These are phyloP conservation scores for Sarcoramphus papa DNA, from an alignment of 2,797 vertebrate genomes.

Conservation along the genomic window DNA sequence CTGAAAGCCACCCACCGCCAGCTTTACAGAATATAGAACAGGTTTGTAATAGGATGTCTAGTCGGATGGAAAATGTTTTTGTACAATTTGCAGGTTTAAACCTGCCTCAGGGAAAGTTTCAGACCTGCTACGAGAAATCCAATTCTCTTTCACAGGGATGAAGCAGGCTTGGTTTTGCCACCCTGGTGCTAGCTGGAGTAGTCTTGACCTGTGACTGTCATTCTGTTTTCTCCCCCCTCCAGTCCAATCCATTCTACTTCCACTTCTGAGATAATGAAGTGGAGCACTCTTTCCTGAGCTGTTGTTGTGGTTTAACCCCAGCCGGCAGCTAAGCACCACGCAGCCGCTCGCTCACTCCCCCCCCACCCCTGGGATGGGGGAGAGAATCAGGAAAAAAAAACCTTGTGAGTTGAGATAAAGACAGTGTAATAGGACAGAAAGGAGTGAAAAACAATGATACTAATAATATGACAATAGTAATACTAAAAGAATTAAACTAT, in stretches of 20 bases:
- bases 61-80: slow-evolving; percentile 54
- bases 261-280: background rate
- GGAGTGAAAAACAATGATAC: too few species aligned
- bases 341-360: too few species aligned
- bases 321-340: too few species aligned
- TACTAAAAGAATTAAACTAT: too few species aligned
- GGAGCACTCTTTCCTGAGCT: background rate
- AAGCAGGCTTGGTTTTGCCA: background rate
- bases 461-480: too few species aligned
- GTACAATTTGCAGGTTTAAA: slow-evolving; percentile 47
- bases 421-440: too few species aligned
- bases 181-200: background rate
- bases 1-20: slow-evolving; percentile 53
- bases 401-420: too few species aligned
- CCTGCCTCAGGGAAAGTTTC: background rate
- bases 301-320: too few species aligned
- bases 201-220: background rate
- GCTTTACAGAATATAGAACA: slow-evolving; percentile 53
- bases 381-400: too few species aligned
- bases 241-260: background rate
- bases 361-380: too few species aligned
- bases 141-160: background rate
- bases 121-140: background rate
- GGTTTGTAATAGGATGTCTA: slow-evolving; percentile 51
- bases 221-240: background rate